Evolutionary conservation across 2,888 invertebrate species (phyloP).

Genomic region (Lasioglossum lativentre): DNA sequence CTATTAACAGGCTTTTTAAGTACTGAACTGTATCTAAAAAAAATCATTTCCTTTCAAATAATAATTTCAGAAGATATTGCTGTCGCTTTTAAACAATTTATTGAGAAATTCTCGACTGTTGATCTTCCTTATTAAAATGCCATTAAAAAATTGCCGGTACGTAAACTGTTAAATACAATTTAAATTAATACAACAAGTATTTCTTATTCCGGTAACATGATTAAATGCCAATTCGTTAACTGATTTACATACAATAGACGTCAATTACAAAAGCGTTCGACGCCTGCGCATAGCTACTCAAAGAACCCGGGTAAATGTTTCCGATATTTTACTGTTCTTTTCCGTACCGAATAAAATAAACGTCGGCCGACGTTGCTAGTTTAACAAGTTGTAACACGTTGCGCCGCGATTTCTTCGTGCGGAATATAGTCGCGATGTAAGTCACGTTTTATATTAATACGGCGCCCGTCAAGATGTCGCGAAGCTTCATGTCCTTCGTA

Average conservation of each 20-base stretch:
- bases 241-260: not conserved
- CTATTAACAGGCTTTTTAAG: no score
- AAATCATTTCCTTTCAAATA: no score
- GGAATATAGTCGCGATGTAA: conserved; percentile 16
- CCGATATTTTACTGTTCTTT: not conserved
- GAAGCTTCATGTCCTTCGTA: conserved; percentile 16
- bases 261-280: not conserved
- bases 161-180: not conserved
- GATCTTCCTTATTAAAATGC: no score
- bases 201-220: no score
- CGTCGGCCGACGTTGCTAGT: not conserved
- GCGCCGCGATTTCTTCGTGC: not conserved
- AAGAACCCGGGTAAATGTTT: not conserved
- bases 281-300: no score
- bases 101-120: no score
- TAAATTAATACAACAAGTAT: not conserved
- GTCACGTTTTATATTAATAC: conserved; percentile 13
- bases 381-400: conserved; percentile 12
- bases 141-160: no score
- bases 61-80: no score
- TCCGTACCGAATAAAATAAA: conserved; percentile 24
- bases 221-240: not conserved
- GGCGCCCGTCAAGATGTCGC: not conserved
- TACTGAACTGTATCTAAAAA: no score
- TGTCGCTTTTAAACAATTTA: no score